Percentiles rank a stretch among this genome's conserved stretches.
Evolutionary conservation across 2,797 vertebrate genomes (phyloP).

Genomic region (Gobio occitaniae): DNA sequence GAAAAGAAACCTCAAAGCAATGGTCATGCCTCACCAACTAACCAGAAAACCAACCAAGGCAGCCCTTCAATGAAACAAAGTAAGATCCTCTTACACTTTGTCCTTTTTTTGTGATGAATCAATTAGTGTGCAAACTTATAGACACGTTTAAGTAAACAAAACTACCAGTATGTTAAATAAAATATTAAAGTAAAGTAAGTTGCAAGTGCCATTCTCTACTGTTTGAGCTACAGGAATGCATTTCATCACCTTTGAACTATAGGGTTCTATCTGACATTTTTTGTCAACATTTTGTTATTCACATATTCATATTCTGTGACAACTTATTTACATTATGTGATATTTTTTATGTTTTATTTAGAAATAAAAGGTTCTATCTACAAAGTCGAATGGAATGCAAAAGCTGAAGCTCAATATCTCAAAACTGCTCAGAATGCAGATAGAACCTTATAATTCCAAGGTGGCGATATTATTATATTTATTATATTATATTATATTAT

Average conservation of each 20-base stretch:
- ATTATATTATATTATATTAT: background rate
- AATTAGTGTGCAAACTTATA: background rate
- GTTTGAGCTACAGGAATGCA: background rate
- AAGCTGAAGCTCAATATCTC: too few relatives aligned
- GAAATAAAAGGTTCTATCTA: too few relatives aligned
- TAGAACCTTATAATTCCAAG: too few relatives aligned
- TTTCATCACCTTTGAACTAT: background rate
- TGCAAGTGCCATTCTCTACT: background rate
- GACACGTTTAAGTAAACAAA: background rate
- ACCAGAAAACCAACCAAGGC: constrained; percentile 56
- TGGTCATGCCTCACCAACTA: constrained; percentile 72
- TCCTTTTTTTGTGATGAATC: background rate
- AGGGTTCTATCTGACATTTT: too few relatives aligned
- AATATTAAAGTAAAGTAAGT: background rate
- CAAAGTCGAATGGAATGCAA: too few relatives aligned
- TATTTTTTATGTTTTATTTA: too few relatives aligned
- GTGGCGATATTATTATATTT: background rate
- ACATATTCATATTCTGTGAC: too few relatives aligned
- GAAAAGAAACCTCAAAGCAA: constrained; percentile 76
- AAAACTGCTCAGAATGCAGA: too few relatives aligned
- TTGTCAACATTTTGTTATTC: too few relatives aligned
- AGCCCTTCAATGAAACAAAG: constrained; percentile 71
- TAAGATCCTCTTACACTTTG: constrained; percentile 62
- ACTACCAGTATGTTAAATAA: background rate
- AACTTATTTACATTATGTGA: too few relatives aligned